Conservation (phyloP, 2,113 vertebrate genomes). For the Saccopteryx bilineata region DNA sequence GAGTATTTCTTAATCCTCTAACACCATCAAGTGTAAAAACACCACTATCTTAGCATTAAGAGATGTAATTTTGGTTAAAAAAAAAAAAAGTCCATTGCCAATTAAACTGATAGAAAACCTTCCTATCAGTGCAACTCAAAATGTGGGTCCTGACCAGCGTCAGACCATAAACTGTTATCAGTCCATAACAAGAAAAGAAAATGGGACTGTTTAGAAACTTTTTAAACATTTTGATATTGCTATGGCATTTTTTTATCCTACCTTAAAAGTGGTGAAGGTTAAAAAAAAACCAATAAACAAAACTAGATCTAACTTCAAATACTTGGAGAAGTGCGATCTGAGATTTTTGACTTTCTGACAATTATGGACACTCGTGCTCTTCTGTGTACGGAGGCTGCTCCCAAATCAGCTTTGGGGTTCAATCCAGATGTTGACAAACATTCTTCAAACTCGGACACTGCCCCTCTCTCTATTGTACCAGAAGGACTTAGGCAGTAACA, state of each 20-base stretch:
- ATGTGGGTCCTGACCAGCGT: neutral
- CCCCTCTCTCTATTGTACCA: neutral
- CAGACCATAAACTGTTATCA: neutral
- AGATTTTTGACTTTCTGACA: slow-evolving; percentile 1
- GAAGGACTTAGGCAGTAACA: neutral
- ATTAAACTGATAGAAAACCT: slow-evolving; percentile 4
- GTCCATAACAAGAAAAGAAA: neutral
- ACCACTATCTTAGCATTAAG: neutral
- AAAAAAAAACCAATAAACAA: neutral
- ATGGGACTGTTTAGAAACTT: slow-evolving; percentile 1
- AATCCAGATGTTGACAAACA: neutral
- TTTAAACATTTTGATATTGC: neutral
- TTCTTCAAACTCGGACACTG: neutral
- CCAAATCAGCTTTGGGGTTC: neutral
- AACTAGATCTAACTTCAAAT: neutral
- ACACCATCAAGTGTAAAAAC: neutral
- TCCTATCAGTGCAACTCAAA: neutral
- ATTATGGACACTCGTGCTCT: neutral
- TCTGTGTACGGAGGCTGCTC: neutral
- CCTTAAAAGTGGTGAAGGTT: slow-evolving; percentile 25
- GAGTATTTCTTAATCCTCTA: slow-evolving; percentile 47
- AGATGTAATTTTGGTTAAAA: neutral
- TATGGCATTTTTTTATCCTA: neutral
- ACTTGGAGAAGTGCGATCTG: neutral
- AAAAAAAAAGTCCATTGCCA: neutral